Conservation (phyloP, 2,113 vertebrate species). For the Heloderma charlesbogerti region DNA sequence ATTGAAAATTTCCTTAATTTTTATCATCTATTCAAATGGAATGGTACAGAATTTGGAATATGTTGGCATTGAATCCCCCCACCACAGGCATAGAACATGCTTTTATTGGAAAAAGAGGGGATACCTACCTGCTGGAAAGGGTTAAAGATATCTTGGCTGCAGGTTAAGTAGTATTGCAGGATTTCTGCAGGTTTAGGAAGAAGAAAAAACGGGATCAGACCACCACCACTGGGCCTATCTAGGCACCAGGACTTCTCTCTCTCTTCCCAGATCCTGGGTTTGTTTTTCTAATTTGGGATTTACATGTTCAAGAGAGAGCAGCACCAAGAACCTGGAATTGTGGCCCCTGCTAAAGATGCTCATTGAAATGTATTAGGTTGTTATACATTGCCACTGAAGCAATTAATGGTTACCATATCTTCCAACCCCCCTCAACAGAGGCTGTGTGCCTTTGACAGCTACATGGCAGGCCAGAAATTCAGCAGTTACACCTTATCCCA, state of each 20-base stretch:
- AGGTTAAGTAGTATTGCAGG: constrained; percentile 91
- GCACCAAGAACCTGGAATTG: not conserved
- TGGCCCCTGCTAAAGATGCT: not conserved
- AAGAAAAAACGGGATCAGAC: not conserved
- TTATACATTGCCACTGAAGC: not conserved
- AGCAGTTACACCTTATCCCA: not conserved
- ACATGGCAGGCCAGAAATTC: not conserved
- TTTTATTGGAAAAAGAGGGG: not conserved
- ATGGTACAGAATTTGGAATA: not conserved
- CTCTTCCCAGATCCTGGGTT: not conserved
- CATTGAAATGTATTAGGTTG: not conserved
- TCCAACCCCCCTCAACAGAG: not conserved
- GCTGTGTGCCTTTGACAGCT: not conserved
- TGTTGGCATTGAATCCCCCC: not conserved
- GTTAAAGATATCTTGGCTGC: constrained; percentile 84
- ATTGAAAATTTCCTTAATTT: not conserved
- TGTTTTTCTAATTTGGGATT: not conserved
- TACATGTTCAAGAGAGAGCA: not conserved
- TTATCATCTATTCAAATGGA: not conserved
- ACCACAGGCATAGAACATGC: not conserved
- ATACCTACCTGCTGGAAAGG: constrained; percentile 89
- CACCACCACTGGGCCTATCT: not conserved
- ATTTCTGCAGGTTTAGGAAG: constrained; percentile 78
- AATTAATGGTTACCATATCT: not conserved
- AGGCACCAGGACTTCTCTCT: not conserved